Conservation (phyloP, 2,797 vertebrate genomes). For the Carcharodon carcharias region DNA sequence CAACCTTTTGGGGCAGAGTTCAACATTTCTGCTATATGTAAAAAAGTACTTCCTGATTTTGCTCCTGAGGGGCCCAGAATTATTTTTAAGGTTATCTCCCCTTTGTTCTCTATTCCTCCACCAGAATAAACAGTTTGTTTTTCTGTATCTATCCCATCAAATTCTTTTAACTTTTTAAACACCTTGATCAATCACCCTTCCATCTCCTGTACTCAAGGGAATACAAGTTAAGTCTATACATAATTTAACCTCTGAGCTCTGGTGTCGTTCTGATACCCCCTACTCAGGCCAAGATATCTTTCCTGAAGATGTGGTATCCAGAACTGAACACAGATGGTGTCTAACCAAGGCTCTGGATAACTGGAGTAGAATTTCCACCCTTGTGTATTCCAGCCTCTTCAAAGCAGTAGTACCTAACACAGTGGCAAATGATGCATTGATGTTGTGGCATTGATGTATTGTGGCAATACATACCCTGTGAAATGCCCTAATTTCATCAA, state of each 20-base stretch:
- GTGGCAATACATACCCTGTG: neutral
- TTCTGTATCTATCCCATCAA: neutral
- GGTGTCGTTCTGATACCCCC: neutral
- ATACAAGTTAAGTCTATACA: neutral
- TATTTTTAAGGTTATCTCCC: neutral
- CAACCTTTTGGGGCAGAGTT: neutral
- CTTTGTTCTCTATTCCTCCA: neutral
- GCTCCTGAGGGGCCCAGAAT: neutral
- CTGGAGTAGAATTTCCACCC: neutral
- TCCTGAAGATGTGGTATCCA: neutral
- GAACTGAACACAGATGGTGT: neutral
- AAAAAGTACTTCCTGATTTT: neutral
- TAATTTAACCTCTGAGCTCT: neutral
- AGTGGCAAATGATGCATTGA: neutral
- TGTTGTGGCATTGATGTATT: neutral
- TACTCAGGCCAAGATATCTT: neutral
- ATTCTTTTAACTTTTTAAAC: neutral
- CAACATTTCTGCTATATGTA: neutral
- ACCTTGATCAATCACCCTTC: neutral
- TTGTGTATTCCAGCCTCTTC: neutral
- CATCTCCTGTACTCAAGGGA: neutral
- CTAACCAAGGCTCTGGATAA: neutral
- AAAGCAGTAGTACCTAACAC: neutral
- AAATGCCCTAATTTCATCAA: neutral
- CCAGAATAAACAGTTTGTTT: neutral